Percentiles rank a stretch among this genome's conserved stretches.
phyloP scores from a whole-genome alignment of 2,113 vertebrate genomes.

The Sebastes schlegelii region DNA sequence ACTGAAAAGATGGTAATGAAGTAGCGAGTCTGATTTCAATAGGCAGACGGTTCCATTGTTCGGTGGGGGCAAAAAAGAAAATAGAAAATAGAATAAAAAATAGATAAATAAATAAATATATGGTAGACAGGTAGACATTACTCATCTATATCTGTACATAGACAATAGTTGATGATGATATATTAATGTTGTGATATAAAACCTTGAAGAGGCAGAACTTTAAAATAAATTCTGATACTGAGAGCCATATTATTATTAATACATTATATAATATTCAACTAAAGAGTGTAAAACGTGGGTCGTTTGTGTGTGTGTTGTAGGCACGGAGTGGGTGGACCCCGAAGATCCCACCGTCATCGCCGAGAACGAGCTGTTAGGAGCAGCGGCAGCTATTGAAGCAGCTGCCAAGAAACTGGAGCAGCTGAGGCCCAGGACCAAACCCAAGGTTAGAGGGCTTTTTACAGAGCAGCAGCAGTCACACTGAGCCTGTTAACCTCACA shows the following conservation, averaged over 20 bases:
- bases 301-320: conserved; percentile 54
- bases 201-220: background rate
- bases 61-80: too few species aligned
- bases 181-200: too few species aligned
- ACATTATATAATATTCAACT: background rate
- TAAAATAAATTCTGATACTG: background rate
- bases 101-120: too few species aligned
- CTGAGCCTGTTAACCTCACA: conserved; percentile 44
- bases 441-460: conserved; percentile 87
- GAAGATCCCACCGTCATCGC: conserved; percentile 97
- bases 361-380: conserved; percentile 95
- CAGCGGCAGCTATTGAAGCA: conserved; percentile 97
- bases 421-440: conserved; percentile 95
- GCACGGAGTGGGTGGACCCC: conserved; percentile 94
- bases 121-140: too few species aligned
- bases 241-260: background rate
- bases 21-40: too few species aligned
- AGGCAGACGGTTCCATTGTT: too few species aligned
- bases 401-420: conserved; percentile 99
- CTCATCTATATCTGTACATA: too few species aligned
- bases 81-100: too few species aligned
- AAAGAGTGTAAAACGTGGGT: background rate
- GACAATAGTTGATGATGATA: too few species aligned
- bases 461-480: conserved; percentile 48
- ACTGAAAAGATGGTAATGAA: too few species aligned